Evolutionary conservation across 64 coral and sea anemone genomes (phyloP), one percentile per base, ranked within the genome.

Genomic region (Montipora foliosa): DNA sequence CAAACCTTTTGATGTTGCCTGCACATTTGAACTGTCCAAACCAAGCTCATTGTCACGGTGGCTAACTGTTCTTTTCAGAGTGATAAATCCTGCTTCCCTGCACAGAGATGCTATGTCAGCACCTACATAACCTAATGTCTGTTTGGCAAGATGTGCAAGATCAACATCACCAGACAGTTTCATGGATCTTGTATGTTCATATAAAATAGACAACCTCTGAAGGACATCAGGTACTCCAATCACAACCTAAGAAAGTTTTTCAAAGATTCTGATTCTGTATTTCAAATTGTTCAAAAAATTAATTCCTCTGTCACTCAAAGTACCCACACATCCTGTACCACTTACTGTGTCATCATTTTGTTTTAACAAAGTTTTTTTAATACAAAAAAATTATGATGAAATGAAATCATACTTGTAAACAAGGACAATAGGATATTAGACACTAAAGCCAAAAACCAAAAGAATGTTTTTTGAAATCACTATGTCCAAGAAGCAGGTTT

Each of bases 111-210:
- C 92, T 58, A 99, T 57, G 47, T 99, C 98, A 76, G 98, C 98
- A 58, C 95, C 98, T 12, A 99, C 98, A 90, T 99, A 99, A 11
- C 98, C 98, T n/a, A 99, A 14, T 8, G 95, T 96, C 44, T 89
- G 78, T 78, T 96, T 80, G 15, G 98, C 98, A 58, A 99, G 52
- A 4, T 94, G 73, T 67, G 75, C 49, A 11, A 99, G 82, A 81
- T 99, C 89, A 47, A 96, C 92, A 78, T 96, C 98, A 61, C 49
- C 8, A 49, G 92, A 45, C 61, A 99, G 74, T 19, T 77, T 79
- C 45, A 96, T 67, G 76, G 80, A 81, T 55, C 55, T 80, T 67
- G 89, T 92, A 20, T 96, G 90, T 16, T 78, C 89, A 89, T 87
- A 50, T 44, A 99, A 79, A 47, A 99, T 96, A 21, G 78, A 95